These are phyloP conservation scores for Erebia aethiops DNA, from an alignment of 2,888 invertebrate genomes.

Conservation along the genomic window DNA sequence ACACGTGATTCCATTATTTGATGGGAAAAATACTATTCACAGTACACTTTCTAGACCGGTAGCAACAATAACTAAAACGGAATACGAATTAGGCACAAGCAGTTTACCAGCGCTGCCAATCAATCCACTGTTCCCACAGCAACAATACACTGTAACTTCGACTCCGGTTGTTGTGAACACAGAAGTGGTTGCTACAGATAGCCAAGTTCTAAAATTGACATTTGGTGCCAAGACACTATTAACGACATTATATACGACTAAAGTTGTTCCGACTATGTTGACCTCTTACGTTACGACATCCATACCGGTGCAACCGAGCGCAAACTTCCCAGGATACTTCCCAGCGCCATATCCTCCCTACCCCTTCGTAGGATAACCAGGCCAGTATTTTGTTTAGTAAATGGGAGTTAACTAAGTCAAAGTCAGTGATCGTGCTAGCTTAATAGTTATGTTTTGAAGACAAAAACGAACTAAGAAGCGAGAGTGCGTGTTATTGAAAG, in stretches of 20 bases:
- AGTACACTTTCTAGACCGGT: conserved; percentile 91
- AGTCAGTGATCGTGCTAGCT: conserved; percentile 55
- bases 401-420: conserved; percentile 26
- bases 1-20: conserved; percentile 90
- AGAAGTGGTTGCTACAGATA: conserved; percentile 89
- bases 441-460: conserved; percentile 46
- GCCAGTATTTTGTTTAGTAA: conserved; percentile 10
- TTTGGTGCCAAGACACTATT: conserved; percentile 96
- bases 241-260: conserved; percentile 92
- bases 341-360: conserved; percentile 89
- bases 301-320: conserved; percentile 87
- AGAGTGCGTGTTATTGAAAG: conserved; percentile 62
- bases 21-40: conserved; percentile 88
- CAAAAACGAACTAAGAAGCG: conserved; percentile 51
- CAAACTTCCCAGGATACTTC: conserved; percentile 89
- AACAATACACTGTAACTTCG: conserved; percentile 89
- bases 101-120: conserved; percentile 85
- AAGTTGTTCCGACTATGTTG: conserved; percentile 90
- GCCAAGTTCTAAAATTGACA: conserved; percentile 91
- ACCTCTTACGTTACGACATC: conserved; percentile 93
- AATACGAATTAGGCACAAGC: conserved; percentile 90
- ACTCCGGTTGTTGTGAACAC: conserved; percentile 92
- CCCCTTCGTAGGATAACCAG: conserved; percentile 87
- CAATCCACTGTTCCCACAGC: conserved; percentile 83
- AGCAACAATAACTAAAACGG: conserved; percentile 90